phyloP scores from a whole-genome alignment of 2,797 vertebrate species.

The Manis crassicaudata region DNA sequence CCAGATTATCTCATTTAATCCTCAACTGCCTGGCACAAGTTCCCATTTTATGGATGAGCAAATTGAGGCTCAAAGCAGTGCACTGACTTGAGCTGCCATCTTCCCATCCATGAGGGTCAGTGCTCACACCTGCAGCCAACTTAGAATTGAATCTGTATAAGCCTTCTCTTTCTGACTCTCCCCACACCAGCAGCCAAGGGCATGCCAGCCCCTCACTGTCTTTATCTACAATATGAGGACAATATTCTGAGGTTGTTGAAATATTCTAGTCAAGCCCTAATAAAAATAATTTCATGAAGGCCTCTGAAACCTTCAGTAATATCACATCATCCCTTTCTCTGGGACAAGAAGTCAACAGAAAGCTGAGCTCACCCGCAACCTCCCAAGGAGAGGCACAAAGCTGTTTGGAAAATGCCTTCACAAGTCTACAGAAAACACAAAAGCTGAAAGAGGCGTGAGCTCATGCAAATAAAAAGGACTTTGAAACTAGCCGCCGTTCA shows the following conservation, averaged over 20 bases:
- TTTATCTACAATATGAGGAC: not conserved
- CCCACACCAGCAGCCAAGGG: not conserved
- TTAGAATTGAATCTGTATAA: fast-evolving
- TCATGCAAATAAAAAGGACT: not conserved
- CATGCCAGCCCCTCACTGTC: not conserved
- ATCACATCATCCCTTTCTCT: not conserved
- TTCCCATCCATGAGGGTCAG: not conserved
- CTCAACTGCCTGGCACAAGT: not conserved
- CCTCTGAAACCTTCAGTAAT: not conserved
- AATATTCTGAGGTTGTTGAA: not conserved
- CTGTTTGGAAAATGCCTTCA: not conserved
- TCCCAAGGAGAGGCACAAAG: not conserved
- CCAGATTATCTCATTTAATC: not conserved
- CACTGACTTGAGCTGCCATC: not conserved
- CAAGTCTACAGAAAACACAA: not conserved
- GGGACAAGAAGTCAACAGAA: not conserved
- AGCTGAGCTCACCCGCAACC: not conserved
- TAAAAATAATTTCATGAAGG: not conserved
- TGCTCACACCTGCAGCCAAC: not conserved
- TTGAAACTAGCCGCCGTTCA: constrained; percentile 49
- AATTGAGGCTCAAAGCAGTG: not conserved
- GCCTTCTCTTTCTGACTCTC: not conserved
- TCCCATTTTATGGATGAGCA: not conserved
- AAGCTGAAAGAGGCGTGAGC: not conserved
- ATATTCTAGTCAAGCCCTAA: not conserved